phyloP scores from a whole-genome alignment of 2,888 invertebrate genomes.

The Dolichopus griseipennis region DNA sequence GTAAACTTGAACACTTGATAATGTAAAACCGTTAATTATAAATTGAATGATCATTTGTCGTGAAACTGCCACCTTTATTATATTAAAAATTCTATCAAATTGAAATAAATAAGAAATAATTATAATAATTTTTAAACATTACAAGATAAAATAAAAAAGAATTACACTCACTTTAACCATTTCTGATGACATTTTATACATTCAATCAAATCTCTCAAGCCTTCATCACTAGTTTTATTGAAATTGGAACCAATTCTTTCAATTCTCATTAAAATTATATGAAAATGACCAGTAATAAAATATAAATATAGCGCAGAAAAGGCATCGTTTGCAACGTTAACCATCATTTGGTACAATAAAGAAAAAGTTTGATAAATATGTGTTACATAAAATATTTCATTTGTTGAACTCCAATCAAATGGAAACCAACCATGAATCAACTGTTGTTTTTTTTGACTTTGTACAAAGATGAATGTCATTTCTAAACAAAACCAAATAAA shows the following conservation, averaged over 20 bases:
- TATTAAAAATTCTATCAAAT: neutral
- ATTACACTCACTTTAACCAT: slow-evolving; percentile 12
- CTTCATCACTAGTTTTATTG: neutral
- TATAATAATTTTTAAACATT: too few species aligned
- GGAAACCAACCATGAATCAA: slow-evolving; percentile 10
- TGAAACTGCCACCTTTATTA: neutral
- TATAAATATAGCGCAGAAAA: slow-evolving; percentile 8
- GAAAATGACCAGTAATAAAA: slow-evolving; percentile 11
- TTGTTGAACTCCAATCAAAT: slow-evolving; percentile 9
- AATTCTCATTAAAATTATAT: slow-evolving; percentile 9
- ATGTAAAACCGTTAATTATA: neutral
- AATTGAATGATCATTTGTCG: neutral
- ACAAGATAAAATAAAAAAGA: too few species aligned
- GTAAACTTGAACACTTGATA: neutral
- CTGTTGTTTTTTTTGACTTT: neutral
- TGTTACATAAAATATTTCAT: neutral
- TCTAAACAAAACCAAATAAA: neutral
- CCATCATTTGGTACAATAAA: neutral
- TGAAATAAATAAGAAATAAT: too few species aligned
- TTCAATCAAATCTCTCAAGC: neutral
- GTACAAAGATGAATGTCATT: neutral
- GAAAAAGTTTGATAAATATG: neutral
- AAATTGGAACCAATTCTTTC: slow-evolving; percentile 6
- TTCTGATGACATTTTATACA: slow-evolving; percentile 9
- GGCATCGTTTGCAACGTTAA: slow-evolving; percentile 9